phyloP scores from a whole-genome alignment of 2,888 invertebrate species.

The Crioceris asparagi region DNA sequence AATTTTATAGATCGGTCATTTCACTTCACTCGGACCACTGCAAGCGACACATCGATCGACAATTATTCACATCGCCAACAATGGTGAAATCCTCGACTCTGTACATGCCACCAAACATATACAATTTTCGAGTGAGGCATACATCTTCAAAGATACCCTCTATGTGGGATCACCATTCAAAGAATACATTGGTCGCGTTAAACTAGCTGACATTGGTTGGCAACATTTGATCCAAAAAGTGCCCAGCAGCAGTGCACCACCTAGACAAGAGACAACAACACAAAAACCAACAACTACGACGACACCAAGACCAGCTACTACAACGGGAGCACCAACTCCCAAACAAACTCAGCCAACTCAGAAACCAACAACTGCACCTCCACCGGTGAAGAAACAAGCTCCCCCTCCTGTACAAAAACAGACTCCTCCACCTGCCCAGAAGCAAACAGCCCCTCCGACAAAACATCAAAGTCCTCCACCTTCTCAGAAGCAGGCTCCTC shows the following conservation, averaged over 20 bases:
- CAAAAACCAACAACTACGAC: slow-evolving; percentile 18
- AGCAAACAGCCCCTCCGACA: slow-evolving; percentile 1
- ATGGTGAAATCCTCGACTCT: slow-evolving; percentile 60
- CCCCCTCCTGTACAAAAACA: slow-evolving; percentile 13
- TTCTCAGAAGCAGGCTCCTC: not conserved
- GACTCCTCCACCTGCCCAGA: slow-evolving; percentile 16
- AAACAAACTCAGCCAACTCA: slow-evolving; percentile 18
- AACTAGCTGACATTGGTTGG: slow-evolving; percentile 43
- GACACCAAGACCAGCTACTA: slow-evolving; percentile 18
- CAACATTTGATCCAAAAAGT: slow-evolving; percentile 21
- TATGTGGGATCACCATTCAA: slow-evolving; percentile 61
- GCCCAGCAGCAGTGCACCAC: slow-evolving; percentile 11
- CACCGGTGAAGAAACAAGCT: slow-evolving; percentile 17
- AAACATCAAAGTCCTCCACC: slow-evolving; percentile 18
- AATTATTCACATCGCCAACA: slow-evolving; percentile 56
- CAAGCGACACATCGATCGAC: slow-evolving; percentile 41
- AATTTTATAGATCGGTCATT: slow-evolving; percentile 52
- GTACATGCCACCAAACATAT: slow-evolving; percentile 41
- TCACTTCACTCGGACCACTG: slow-evolving; percentile 37
- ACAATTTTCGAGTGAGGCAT: slow-evolving; percentile 45
- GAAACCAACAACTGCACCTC: slow-evolving; percentile 15
- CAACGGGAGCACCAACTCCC: slow-evolving; percentile 20
- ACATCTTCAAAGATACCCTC: slow-evolving; percentile 52
- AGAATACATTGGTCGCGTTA: slow-evolving; percentile 53
- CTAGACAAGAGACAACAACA: slow-evolving; percentile 9